Evolutionary conservation across 1,140 invertebrate species (phyloP).

Genomic region (Brachionus rotundiformis): DNA sequence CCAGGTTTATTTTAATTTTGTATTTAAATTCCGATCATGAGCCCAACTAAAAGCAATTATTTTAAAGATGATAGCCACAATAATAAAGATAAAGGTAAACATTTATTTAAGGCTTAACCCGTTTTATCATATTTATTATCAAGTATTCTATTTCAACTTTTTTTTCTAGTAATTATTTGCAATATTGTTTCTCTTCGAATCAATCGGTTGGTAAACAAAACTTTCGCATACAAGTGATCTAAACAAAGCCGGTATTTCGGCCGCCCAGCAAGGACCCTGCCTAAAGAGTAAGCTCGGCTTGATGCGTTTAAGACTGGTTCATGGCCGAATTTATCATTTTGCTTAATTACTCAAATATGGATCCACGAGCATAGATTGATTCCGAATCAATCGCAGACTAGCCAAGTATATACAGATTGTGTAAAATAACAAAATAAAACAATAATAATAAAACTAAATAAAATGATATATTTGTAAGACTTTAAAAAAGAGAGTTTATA

Average conservation of each 20-base stretch:
- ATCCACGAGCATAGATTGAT: not conserved
- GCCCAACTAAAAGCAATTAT: not conserved
- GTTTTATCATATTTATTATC: not conserved
- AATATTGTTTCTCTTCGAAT: constrained; percentile 36
- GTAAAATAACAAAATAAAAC: constrained; percentile 32
- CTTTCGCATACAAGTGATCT: not conserved
- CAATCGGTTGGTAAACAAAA: constrained; percentile 28
- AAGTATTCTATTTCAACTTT: constrained; percentile 31
- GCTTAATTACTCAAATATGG: constrained; percentile 5
- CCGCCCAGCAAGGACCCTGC: not conserved
- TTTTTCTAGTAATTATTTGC: constrained; percentile 43
- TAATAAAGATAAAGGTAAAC: constrained; percentile 38
- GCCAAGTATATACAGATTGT: not conserved
- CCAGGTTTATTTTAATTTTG: not conserved
- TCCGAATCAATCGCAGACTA: not conserved
- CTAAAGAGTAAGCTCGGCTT: not conserved
- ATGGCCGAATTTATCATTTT: not conserved
- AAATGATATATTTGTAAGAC: not conserved
- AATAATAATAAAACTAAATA: not conserved
- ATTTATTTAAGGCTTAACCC: constrained; percentile 50
- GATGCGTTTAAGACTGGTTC: not conserved
- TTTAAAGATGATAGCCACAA: not conserved
- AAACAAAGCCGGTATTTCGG: constrained; percentile 1
- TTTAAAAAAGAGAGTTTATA: not conserved
- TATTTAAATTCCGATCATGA: constrained; percentile 26